Evolutionary conservation across 2,888 invertebrate species (phyloP).

Genomic region (Phytoseiulus persimilis): DNA sequence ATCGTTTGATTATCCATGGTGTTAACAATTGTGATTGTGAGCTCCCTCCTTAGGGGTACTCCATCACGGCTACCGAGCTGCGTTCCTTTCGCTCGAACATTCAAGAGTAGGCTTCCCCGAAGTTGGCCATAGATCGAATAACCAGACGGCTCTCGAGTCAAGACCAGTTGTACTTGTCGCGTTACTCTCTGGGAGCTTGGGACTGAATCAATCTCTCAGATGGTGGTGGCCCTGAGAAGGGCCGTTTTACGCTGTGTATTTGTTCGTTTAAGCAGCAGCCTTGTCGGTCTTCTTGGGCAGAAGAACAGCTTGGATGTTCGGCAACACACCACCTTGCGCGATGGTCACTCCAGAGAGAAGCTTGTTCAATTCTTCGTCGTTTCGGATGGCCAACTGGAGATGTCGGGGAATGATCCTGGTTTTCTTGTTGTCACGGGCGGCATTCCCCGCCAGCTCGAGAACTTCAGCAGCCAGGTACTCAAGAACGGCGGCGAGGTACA

Average conservation of each 20-base stretch:
- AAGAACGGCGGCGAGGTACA: constrained; percentile 52
- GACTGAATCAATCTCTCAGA: neutral
- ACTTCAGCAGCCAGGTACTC: constrained; percentile 53
- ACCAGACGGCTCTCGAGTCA: too few species aligned
- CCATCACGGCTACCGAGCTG: too few species aligned
- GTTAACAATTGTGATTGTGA: too few species aligned
- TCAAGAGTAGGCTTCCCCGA: too few species aligned
- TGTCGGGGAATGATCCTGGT: constrained; percentile 51
- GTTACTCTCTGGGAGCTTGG: too few species aligned
- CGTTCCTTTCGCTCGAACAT: too few species aligned
- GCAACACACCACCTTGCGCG: constrained; percentile 54
- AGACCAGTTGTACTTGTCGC: too few species aligned
- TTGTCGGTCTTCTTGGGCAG: constrained; percentile 50
- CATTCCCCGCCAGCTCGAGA: constrained; percentile 51
- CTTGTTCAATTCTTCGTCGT: constrained; percentile 51
- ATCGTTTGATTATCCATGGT: too few species aligned
- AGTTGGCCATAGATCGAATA: too few species aligned
- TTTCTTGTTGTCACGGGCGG: constrained; percentile 52
- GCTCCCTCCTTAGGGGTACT: too few species aligned
- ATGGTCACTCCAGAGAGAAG: constrained; percentile 53
- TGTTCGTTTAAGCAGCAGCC: constrained; percentile 20
- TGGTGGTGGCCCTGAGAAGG: constrained; percentile 22
- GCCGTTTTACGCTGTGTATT: neutral
- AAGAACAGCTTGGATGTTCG: constrained; percentile 52
- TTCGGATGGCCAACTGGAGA: constrained; percentile 51